Base-by-base conservation (phyloP, 2,888 invertebrate genomes). In the Pollenia labialis region DNA sequence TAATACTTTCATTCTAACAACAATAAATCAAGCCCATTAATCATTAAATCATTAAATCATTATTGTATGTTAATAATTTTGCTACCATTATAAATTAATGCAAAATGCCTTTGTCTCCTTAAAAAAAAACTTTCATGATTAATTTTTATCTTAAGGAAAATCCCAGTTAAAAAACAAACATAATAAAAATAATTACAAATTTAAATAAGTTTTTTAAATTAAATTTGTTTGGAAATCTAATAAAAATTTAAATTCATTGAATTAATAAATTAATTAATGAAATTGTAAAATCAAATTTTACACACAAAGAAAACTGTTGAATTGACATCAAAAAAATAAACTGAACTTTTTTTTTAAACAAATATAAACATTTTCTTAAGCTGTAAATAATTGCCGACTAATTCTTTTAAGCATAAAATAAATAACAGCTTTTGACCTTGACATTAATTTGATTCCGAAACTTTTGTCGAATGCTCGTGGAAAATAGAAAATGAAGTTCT, bases 101-200 rank as follows among this genome's bases (percentile, higher is more conserved):
- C 32, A 46, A 60, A 58, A 42, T 44, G 48, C 54, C 58, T 54
- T 44, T 64, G 23, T 77, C 32, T 60, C 8, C 32, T 23, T 12
- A 11, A 32, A 32, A 14, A 68, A 12, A 68, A 52, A 69, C 11
- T 3, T 1, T 69, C 60, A 82, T 76, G 69, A 71, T 64, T 62
- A 42, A 76, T 42, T 50, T 74, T 18, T n/a, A 1, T 16, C 32
- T 52, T 3, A 23, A 72, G 77, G 83, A 77, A 77, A 77, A 66
- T 64, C 83, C 83, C 83, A 83, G 56, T 77, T 66, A 60, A 11
- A 44, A 64, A 69, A 68, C 42, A 56, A 72, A 77, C 12, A 32
- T 46, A 40, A 58, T 1, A 11, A 56, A n/a, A 48, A 10, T 69
- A 74, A 80, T 69, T 75, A 68, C 6, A n/a, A 80, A 84, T 77